phyloP scores from a whole-genome alignment of 1,140 invertebrate species.

The Neodiprion virginianus region DNA sequence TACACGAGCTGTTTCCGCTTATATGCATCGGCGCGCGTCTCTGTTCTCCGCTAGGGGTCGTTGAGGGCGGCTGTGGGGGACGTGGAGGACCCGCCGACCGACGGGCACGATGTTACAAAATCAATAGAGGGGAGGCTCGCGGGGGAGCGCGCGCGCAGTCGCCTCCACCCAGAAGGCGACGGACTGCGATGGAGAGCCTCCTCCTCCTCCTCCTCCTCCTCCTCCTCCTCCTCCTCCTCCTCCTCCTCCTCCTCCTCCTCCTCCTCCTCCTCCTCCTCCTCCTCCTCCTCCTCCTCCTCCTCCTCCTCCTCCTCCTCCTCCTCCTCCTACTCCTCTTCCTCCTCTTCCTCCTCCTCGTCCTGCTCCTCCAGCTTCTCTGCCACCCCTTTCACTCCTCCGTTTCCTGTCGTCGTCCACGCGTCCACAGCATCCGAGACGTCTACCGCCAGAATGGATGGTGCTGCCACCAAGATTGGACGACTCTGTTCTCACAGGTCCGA shows the following conservation, averaged over 20 bases:
- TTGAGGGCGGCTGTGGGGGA: conserved; percentile 25
- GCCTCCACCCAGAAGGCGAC: conserved; percentile 48
- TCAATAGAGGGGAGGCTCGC: conserved; percentile 63
- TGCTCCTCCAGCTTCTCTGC: not conserved
- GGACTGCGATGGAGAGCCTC: conserved; percentile 60
- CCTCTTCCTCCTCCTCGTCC: no score
- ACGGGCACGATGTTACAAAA: conserved; percentile 58
- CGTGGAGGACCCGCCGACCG: conserved; percentile 22
- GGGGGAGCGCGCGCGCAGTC: conserved; percentile 24
- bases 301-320: no score
- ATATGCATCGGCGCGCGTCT: conserved; percentile 48
- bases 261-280: conserved; percentile 26
- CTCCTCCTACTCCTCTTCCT: no score
- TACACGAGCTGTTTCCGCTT: no score
- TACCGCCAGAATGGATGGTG: conserved; percentile 36
- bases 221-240: not conserved
- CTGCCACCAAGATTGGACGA: conserved; percentile 38
- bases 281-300: conserved; percentile 10
- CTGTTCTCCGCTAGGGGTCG: conserved; percentile 20
- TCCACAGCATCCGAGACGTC: not conserved
- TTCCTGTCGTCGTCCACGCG: not conserved
- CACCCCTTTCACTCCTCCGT: not conserved
- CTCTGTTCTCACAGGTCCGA: not conserved
- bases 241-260: conserved; percentile 11
- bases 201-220: conserved; percentile 23